Evolutionary conservation across 1,140 invertebrate genomes (phyloP).

Genomic region (Eueides isabella): DNA sequence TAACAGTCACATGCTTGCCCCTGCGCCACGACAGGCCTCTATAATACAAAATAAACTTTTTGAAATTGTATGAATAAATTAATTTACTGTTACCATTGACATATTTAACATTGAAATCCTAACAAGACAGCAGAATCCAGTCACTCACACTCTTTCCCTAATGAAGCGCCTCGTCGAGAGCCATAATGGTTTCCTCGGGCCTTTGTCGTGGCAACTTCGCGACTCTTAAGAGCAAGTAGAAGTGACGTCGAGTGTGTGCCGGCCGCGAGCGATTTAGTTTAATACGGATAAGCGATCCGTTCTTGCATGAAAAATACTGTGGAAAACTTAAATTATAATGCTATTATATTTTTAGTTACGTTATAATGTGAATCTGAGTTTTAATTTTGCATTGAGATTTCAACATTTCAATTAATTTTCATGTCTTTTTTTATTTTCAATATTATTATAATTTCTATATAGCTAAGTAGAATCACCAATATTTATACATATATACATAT

Average conservation of each 20-base stretch:
- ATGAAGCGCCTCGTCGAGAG: conserved; percentile 72
- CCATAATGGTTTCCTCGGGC: conserved; percentile 75
- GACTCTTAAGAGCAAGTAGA: conserved; percentile 66
- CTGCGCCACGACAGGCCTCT: no score
- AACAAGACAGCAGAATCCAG: conserved; percentile 16
- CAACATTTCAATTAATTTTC: no score
- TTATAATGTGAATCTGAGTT: not conserved
- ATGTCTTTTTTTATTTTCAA: no score
- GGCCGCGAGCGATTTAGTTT: conserved; percentile 29
- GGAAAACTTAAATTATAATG: not conserved
- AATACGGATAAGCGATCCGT: conserved; percentile 23
- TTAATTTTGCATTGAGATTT: not conserved
- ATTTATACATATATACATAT: no score
- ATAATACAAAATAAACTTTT: not conserved
- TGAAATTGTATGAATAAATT: not conserved
- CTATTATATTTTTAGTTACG: not conserved
- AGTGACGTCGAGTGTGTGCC: conserved; percentile 56
- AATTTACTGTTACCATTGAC: not conserved
- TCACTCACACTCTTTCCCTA: conserved; percentile 55
- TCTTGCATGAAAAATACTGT: conserved; percentile 6
- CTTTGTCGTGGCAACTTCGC: conserved; percentile 72
- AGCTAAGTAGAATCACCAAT: no score
- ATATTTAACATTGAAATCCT: not conserved
- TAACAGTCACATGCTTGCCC: no score
- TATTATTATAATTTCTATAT: no score